Percentiles rank a stretch among this genome's conserved stretches.
These are phyloP conservation scores for Dicaeum eximium DNA, from an alignment of 2,113 vertebrate genomes.

Conservation along the genomic window DNA sequence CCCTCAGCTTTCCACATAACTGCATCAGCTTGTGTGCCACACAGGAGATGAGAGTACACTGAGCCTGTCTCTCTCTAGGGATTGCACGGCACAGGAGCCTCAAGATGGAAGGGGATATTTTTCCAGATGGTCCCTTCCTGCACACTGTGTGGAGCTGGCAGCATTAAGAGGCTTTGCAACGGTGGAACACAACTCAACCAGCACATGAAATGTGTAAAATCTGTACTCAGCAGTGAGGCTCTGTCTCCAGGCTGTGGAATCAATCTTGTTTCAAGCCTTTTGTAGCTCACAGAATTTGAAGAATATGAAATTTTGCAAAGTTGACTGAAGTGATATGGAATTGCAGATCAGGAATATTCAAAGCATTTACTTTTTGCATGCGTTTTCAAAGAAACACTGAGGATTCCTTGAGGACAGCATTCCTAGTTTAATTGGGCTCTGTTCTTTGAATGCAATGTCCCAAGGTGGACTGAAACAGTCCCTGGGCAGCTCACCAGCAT, in stretches of 20 bases:
- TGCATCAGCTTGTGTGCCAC: fast-evolving
- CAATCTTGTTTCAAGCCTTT: not conserved
- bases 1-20: not conserved
- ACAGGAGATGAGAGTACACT: not conserved
- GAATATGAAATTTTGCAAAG: not conserved
- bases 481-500: not conserved
- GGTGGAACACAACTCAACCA: not conserved
- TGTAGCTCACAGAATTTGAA: not conserved
- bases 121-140: constrained; percentile 37
- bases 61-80: not conserved
- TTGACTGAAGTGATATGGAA: not conserved
- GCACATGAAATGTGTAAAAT: not conserved
- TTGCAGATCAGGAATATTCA: not conserved
- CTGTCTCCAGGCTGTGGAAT: not conserved
- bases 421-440: not conserved
- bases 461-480: not conserved
- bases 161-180: not conserved
- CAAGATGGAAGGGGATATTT: not conserved
- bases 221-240: not conserved
- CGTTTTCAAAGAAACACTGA: not conserved
- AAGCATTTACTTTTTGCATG: not conserved
- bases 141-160: not conserved
- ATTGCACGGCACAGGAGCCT: not conserved
- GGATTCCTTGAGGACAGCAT: not conserved
- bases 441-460: not conserved